These are phyloP conservation scores for Mayetiola destructor DNA, from an alignment of 2,888 invertebrate genomes.

Conservation along the genomic window DNA sequence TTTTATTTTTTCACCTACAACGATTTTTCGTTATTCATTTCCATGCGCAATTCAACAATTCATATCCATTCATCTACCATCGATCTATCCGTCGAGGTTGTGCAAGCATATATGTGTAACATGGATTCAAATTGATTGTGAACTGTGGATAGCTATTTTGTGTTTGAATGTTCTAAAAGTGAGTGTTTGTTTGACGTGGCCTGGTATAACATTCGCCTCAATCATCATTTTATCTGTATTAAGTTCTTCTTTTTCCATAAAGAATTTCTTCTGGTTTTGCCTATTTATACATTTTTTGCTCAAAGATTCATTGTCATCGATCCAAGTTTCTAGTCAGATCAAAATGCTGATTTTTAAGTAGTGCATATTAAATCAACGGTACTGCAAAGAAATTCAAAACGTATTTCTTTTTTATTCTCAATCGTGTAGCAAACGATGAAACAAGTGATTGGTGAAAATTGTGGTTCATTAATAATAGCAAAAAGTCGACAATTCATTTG, in stretches of 20 bases:
- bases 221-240: constrained; percentile 9
- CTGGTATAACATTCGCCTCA: neutral
- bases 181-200: no score
- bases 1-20: neutral
- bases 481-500: no score
- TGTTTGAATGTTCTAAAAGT: no score
- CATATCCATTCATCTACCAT: neutral
- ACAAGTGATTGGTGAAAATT: constrained; percentile 2
- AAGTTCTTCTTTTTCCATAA: constrained; percentile 1
- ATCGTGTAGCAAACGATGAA: neutral
- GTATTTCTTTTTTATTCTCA: no score
- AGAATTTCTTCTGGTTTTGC: neutral
- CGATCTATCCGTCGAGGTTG: neutral
- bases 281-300: neutral
- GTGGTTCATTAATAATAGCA: constrained; percentile 1
- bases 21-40: constrained; percentile 4
- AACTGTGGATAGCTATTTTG: no score
- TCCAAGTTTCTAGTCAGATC: neutral
- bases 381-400: neutral
- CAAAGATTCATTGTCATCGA: neutral
- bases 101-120: neutral
- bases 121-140: constrained; percentile 3
- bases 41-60: constrained; percentile 5
- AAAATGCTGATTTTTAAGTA: constrained; percentile 4
- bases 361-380: constrained; percentile 9